phyloP scores from a whole-genome alignment of 2,797 vertebrate genomes.

The Geotrypetes seraphini region DNA sequence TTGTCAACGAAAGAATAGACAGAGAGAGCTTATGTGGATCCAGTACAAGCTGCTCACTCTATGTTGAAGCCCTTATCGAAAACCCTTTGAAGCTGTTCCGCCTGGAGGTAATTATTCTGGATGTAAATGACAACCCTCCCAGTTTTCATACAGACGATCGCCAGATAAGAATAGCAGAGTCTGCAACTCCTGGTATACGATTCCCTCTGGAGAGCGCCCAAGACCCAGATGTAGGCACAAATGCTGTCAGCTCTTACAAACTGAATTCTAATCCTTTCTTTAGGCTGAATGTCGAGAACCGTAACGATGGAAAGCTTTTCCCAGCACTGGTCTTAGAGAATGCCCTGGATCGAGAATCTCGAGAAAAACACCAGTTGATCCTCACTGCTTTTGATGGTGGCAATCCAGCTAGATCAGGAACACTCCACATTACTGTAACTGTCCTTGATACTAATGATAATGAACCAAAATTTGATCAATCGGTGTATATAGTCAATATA shows the following conservation, averaged over 20 bases:
- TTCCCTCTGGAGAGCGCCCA: slow-evolving; percentile 88
- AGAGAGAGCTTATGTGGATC: slow-evolving; percentile 78
- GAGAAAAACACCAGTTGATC: slow-evolving; percentile 71
- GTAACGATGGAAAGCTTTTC: slow-evolving; percentile 84
- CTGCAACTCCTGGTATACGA: slow-evolving; percentile 69
- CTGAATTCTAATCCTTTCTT: slow-evolving; percentile 76
- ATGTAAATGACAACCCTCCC: slow-evolving; percentile 91
- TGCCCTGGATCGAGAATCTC: slow-evolving; percentile 77
- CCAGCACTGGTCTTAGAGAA: slow-evolving; percentile 83
- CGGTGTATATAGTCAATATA: slow-evolving; percentile 66
- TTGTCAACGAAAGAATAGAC: slow-evolving; percentile 82
- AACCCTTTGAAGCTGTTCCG: slow-evolving; percentile 76
- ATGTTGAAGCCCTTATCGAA: slow-evolving; percentile 75
- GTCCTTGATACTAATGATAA: slow-evolving; percentile 92
- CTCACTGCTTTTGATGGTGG: slow-evolving; percentile 87
- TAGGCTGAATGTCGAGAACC: slow-evolving; percentile 70
- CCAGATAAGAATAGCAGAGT: slow-evolving; percentile 80
- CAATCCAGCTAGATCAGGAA: slow-evolving; percentile 75
- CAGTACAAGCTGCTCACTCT: slow-evolving; percentile 63
- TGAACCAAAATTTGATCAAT: slow-evolving; percentile 69
- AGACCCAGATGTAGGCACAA: slow-evolving; percentile 85
- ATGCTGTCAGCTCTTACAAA: slow-evolving; percentile 76
- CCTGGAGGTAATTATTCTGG: slow-evolving; percentile 77
- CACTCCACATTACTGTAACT: slow-evolving; percentile 67
- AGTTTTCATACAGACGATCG: slow-evolving; percentile 71